phyloP scores from a whole-genome alignment of 2,113 vertebrate species.

The Pyrgilauda ruficollis region DNA sequence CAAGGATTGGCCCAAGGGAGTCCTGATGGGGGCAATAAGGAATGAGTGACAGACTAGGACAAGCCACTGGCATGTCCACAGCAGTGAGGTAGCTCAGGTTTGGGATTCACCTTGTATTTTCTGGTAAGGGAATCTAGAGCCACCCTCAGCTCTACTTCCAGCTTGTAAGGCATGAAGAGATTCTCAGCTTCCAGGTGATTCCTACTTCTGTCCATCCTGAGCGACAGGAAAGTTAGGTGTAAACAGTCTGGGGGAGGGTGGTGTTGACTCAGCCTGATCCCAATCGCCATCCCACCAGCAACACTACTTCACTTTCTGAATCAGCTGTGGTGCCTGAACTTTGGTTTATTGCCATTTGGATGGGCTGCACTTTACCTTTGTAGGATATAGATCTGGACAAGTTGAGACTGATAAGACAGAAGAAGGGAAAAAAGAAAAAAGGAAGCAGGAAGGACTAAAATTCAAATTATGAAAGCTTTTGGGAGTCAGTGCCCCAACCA shows the following conservation, averaged over 20 bases:
- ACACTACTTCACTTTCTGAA: background rate
- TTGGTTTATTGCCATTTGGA: conserved; percentile 44
- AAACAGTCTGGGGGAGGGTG: background rate
- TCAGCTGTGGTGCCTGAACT: conserved; percentile 11
- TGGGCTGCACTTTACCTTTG: conserved; percentile 31
- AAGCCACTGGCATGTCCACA: rapidly evolving
- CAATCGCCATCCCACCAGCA: background rate
- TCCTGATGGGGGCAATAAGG: background rate
- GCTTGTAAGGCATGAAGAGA: background rate
- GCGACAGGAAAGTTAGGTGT: background rate
- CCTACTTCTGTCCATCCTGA: background rate
- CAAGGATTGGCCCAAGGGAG: background rate
- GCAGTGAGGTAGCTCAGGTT: background rate
- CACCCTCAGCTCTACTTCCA: background rate
- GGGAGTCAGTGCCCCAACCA: background rate
- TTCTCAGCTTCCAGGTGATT: background rate
- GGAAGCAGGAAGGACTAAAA: background rate
- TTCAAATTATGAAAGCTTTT: background rate
- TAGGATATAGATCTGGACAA: conserved; percentile 20
- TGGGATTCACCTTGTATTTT: background rate
- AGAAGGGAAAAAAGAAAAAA: background rate
- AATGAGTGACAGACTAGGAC: background rate
- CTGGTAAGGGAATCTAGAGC: background rate
- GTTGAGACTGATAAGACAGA: background rate
- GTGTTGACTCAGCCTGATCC: background rate